Conservation (phyloP, 2,113 vertebrate genomes). For the Collichthys lucidus region DNA sequence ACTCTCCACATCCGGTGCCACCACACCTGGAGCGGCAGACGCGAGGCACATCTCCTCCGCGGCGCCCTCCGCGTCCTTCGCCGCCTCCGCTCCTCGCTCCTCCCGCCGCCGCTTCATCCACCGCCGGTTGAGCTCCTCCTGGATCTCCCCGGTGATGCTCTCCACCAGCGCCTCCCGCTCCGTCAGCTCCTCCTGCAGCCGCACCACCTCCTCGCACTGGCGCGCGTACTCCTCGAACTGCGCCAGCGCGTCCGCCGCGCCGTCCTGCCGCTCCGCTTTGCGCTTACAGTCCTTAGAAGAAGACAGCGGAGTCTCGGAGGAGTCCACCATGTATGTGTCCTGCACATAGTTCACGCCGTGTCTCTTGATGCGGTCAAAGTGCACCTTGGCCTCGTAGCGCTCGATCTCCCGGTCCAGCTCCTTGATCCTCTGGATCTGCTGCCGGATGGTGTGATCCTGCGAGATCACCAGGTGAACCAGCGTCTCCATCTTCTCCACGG, state of each 20-base stretch:
- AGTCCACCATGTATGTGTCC: conserved; percentile 91
- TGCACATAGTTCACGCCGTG: conserved; percentile 95
- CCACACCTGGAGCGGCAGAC: conserved; percentile 4
- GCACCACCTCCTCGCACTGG: conserved; percentile 86
- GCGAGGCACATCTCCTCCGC: conserved; percentile 59
- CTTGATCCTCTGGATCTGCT: conserved; percentile 91
- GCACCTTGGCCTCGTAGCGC: conserved; percentile 88
- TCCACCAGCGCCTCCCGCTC: conserved; percentile 92
- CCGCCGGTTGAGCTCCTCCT: conserved; percentile 93
- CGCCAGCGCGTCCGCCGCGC: conserved; percentile 70
- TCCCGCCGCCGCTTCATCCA: conserved; percentile 92
- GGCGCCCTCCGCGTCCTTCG: conserved; percentile 70
- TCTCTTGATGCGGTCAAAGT: conserved; percentile 89
- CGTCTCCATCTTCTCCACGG: conserved; percentile 91
- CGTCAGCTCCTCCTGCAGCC: conserved; percentile 90
- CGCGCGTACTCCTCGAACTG: conserved; percentile 87
- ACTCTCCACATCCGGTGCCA: conserved; percentile 49
- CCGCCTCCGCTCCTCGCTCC: conserved; percentile 73
- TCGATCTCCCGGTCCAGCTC: conserved; percentile 94
- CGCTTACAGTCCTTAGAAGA: conserved; percentile 36
- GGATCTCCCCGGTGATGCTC: conserved; percentile 89
- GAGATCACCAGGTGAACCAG: conserved; percentile 93
- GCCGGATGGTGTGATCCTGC: conserved; percentile 94
- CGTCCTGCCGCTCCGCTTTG: conserved; percentile 53
- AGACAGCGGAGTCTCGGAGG: conserved; percentile 21